Conservation (phyloP, 2,797 vertebrate genomes). For the Melopsittacus undulatus region DNA sequence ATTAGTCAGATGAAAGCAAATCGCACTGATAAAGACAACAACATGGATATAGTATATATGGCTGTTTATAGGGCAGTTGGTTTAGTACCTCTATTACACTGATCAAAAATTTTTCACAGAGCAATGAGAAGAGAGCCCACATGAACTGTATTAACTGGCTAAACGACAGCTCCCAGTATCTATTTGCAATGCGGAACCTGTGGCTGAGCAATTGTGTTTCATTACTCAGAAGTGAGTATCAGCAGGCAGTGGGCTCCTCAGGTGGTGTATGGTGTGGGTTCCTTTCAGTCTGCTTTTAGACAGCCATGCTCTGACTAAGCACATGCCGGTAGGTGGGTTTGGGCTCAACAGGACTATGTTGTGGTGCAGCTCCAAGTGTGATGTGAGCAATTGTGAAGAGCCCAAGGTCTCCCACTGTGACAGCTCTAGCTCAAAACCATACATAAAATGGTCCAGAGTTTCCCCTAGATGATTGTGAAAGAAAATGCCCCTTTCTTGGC, state of each 20-base stretch:
- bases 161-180: neutral
- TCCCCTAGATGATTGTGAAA: neutral
- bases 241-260: neutral
- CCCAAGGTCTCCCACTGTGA: rapidly evolving
- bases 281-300: neutral
- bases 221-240: neutral
- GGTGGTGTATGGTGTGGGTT: neutral
- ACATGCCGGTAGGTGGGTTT: rapidly evolving
- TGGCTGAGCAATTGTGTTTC: rapidly evolving
- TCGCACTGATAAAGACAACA: neutral
- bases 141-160: neutral
- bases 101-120: neutral
- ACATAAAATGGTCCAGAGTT: neutral
- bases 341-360: rapidly evolving
- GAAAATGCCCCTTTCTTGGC: neutral
- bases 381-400: neutral
- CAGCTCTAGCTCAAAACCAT: neutral
- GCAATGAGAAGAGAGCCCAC: neutral
- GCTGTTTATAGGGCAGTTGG: neutral
- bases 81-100: neutral
- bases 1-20: constrained; percentile 23
- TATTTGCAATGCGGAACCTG: neutral
- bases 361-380: neutral
- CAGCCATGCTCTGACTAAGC: neutral
- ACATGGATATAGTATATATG: rapidly evolving